Evolutionary conservation across 2,888 invertebrate genomes (phyloP).

Genomic region (Fragum sueziense): DNA sequence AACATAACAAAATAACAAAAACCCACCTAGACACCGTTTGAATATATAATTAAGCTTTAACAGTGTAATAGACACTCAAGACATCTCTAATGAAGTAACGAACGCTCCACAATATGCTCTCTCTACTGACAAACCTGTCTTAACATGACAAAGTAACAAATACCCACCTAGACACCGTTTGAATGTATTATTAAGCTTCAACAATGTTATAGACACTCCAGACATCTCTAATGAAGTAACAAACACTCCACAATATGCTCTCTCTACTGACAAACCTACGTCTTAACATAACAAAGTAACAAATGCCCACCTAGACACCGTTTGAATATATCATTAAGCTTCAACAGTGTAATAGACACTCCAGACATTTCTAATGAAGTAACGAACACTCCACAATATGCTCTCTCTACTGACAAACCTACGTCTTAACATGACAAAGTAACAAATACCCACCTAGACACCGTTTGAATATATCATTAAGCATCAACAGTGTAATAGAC

Average conservation of each 20-base stretch:
- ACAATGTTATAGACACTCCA: conserved; percentile 89
- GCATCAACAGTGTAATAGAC: conserved; percentile 86
- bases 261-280: conserved; percentile 83
- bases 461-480: conserved; percentile 72
- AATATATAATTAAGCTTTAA: too few relatives aligned
- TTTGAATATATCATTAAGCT: conserved; percentile 72
- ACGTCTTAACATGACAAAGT: too few relatives aligned
- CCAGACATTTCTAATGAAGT: conserved; percentile 92
- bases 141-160: too few relatives aligned
- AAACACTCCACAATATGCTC: conserved; percentile 85
- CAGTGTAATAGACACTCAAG: too few relatives aligned
- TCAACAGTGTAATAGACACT: conserved; percentile 88
- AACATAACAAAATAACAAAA: too few relatives aligned
- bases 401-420: conserved; percentile 84
- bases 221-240: conserved; percentile 91
- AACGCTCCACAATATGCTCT: too few relatives aligned
- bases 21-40: too few relatives aligned
- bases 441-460: conserved; percentile 68
- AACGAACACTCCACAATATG: conserved; percentile 86
- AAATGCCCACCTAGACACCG: conserved; percentile 70
- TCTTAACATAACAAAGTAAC: too few relatives aligned
- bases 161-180: conserved; percentile 71
- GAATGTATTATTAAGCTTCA: conserved; percentile 77
- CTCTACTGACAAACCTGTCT: too few relatives aligned
- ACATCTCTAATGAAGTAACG: too few relatives aligned